These are phyloP conservation scores for Pelmatolapia mariae DNA, from an alignment of 2,113 vertebrate species.

Conservation along the genomic window DNA sequence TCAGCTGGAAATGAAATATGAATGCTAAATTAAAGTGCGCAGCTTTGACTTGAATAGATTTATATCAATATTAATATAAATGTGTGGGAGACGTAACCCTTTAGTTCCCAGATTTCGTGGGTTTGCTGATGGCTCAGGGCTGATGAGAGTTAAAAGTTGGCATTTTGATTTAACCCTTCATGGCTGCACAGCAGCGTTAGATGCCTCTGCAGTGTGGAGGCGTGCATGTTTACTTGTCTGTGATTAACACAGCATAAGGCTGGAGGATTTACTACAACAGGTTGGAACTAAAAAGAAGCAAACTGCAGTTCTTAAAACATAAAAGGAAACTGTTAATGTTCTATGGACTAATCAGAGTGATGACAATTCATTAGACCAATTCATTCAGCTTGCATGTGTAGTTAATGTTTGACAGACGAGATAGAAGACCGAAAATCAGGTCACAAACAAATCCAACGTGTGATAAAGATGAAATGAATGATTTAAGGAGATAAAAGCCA, in stretches of 20 bases:
- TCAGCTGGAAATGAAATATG: neutral
- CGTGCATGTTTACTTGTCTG: neutral
- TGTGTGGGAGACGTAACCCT: neutral
- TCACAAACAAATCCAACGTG: neutral
- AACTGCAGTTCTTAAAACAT: neutral
- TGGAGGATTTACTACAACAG: neutral
- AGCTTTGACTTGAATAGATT: neutral
- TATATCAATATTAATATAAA: neutral
- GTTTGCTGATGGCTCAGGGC: neutral
- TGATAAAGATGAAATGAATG: neutral
- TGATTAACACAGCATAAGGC: neutral
- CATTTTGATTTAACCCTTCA: neutral
- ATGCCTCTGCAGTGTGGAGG: neutral
- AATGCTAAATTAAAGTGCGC: neutral
- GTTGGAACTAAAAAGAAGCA: neutral
- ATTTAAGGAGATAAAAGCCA: neutral
- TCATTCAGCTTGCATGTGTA: neutral
- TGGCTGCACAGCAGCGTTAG: neutral
- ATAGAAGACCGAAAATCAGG: neutral
- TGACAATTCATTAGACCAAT: neutral
- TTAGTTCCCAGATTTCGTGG: neutral
- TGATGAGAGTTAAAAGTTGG: neutral
- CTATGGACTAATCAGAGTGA: neutral
- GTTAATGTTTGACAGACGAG: neutral
- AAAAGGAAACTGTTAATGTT: neutral